phyloP scores from a whole-genome alignment of 2,797 vertebrate species.

The Babyrousa celebensis region DNA sequence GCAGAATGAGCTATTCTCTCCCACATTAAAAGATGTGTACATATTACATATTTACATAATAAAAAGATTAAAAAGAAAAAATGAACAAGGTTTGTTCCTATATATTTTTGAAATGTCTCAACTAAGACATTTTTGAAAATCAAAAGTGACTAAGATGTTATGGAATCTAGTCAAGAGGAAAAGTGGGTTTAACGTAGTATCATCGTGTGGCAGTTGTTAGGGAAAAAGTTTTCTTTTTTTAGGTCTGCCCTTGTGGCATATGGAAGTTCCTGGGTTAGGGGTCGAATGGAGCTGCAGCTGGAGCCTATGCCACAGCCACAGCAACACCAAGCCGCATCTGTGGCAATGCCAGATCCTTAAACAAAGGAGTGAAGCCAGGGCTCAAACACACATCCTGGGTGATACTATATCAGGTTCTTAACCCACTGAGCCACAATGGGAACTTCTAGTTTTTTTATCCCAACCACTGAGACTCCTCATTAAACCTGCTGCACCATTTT shows the following conservation, averaged over 20 bases:
- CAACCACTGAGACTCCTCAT: background rate
- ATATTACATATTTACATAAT: conserved; percentile 32
- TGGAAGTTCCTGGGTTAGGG: too few species aligned
- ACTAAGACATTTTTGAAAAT: conserved; percentile 44
- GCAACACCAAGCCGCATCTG: too few species aligned
- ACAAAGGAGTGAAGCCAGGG: too few species aligned
- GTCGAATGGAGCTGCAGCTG: too few species aligned
- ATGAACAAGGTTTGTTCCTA: background rate
- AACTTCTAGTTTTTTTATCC: background rate
- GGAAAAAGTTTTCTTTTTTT: background rate
- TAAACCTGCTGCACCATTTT: background rate
- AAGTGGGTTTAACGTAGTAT: background rate
- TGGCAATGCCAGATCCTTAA: too few species aligned
- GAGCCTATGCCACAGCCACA: too few species aligned
- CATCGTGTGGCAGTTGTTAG: background rate
- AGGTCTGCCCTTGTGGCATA: too few species aligned
- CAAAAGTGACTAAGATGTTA: background rate
- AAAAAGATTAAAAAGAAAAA: conserved; percentile 8
- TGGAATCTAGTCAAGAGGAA: background rate
- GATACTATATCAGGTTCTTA: too few species aligned
- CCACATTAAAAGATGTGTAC: conserved; percentile 3
- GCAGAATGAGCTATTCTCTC: conserved; percentile 22
- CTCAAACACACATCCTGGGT: too few species aligned
- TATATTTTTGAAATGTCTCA: background rate
- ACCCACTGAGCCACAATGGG: too few species aligned